Evolutionary conservation across 1,140 invertebrate genomes (phyloP).

Genomic region (Drosophila auraria): DNA sequence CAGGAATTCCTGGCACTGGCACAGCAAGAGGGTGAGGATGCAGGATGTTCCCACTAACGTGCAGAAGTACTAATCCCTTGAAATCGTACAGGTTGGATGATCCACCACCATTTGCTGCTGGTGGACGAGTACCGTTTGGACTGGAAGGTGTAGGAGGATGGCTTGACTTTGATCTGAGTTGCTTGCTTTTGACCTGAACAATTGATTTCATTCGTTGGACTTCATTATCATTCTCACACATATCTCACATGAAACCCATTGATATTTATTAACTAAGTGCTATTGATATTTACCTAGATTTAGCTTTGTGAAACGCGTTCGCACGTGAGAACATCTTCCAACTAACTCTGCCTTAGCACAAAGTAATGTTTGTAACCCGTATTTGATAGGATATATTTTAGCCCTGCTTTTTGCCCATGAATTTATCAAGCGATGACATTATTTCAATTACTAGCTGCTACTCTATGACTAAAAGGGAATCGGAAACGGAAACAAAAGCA

Average conservation of each 20-base stretch:
- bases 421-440: constrained; percentile 35
- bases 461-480: constrained; percentile 16
- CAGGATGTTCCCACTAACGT: not conserved
- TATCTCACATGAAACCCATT: constrained; percentile 69
- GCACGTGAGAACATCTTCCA: constrained; percentile 70
- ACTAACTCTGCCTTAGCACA: constrained; percentile 80
- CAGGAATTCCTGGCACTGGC: constrained; percentile 83
- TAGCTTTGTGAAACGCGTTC: constrained; percentile 46
- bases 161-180: constrained; percentile 43
- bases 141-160: constrained; percentile 80
- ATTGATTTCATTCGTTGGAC: constrained; percentile 39
- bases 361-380: constrained; percentile 60
- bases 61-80: not conserved
- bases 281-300: constrained; percentile 62
- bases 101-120: constrained; percentile 85
- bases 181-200: constrained; percentile 44
- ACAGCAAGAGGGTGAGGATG: constrained; percentile 69
- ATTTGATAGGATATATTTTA: constrained; percentile 56
- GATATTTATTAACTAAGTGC: constrained; percentile 64
- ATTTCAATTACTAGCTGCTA: constrained; percentile 49
- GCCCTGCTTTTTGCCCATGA: constrained; percentile 43
- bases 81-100: constrained; percentile 85
- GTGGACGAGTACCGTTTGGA: constrained; percentile 86
- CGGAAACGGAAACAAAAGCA: constrained; percentile 8
- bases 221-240: constrained; percentile 61